Evolutionary conservation across 2,888 invertebrate species (phyloP), one percentile per base, ranked within the genome.

Genomic region (Pristionchus japonicus): DNA sequence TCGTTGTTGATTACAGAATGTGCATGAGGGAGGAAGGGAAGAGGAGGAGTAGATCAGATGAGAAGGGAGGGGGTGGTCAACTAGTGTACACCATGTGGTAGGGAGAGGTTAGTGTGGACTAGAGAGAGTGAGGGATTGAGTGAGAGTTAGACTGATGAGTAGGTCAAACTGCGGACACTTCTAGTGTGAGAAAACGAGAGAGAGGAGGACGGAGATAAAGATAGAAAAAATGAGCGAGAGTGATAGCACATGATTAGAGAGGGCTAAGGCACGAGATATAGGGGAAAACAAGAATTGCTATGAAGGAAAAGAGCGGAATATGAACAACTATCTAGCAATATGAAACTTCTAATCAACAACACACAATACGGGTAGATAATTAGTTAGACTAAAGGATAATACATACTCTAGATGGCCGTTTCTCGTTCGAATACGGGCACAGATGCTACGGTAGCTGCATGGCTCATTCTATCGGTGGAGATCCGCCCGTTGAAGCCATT

Each of bases 381-480:
- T 43, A 85, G 40, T 37, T 15, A 40, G n/a, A 61, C 34, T 80
- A 80, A 34, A n/a, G 57, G 13, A 27, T 11, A 20, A 15, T 2
- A 20, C 31, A 31, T 70, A 67, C 13, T 27, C 89, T 89, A 94
- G 88, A 94, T 94, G n/a, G 94, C 93, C 23, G 94, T 94, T 91
- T 94, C 94, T n/a, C 93, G 87, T 64, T 94, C 94, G 85, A 92
- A 91, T 34, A 88, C 88, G 1, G 92, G 91, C 1, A 92, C 89
- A 77, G 90, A 91, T 80, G 91, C 91, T 80, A 90, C 88, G 23
- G 92, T 91, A 27, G 91, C 91, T 2, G 90, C 90, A n/a, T 87
- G 85, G 27, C 64, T 87, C 57, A 77, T 31, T 52, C 77, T 49
- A 43, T 87, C 87, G 47, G 67, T 77, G 40, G 86, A 86, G 86